Evolutionary conservation across 2,797 vertebrate genomes (phyloP).

Genomic region (Linurgus olivaceus): DNA sequence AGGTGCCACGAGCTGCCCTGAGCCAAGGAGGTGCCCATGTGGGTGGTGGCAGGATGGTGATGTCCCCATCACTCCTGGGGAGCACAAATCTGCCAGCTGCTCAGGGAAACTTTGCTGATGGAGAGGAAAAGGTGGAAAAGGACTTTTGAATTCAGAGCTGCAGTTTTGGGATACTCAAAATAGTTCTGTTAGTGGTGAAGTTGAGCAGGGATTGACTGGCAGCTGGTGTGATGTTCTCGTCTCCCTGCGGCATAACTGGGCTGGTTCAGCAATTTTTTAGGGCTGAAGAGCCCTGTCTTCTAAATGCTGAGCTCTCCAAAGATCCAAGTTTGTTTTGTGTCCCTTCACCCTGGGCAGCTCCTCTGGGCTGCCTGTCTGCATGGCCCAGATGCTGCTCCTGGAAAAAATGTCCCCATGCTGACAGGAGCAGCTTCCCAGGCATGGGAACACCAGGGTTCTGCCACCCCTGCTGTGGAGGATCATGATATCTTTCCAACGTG

Average conservation of each 20-base stretch:
- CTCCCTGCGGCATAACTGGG: background rate
- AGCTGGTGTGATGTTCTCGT: background rate
- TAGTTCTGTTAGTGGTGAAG: background rate
- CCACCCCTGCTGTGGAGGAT: fast-evolving
- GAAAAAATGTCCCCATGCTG: background rate
- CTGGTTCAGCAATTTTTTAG: background rate
- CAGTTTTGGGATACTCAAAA: background rate
- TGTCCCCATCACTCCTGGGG: background rate
- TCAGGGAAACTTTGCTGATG: background rate
- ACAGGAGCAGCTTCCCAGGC: background rate
- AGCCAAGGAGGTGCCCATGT: background rate
- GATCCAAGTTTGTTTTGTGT: background rate
- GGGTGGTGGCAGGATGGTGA: background rate
- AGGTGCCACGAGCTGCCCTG: background rate
- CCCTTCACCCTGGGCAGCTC: background rate
- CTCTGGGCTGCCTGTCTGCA: background rate
- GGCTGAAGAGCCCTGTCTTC: background rate
- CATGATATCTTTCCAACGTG: fast-evolving
- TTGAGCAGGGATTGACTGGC: background rate
- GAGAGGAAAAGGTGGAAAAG: background rate
- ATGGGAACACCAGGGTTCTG: background rate
- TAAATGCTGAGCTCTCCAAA: background rate
- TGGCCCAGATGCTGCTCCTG: background rate
- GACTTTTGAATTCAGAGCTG: background rate
- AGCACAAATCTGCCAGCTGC: background rate